These are phyloP conservation scores for Chaetorhynchus papuensis DNA, from an alignment of 2,113 vertebrate species.

Conservation along the genomic window DNA sequence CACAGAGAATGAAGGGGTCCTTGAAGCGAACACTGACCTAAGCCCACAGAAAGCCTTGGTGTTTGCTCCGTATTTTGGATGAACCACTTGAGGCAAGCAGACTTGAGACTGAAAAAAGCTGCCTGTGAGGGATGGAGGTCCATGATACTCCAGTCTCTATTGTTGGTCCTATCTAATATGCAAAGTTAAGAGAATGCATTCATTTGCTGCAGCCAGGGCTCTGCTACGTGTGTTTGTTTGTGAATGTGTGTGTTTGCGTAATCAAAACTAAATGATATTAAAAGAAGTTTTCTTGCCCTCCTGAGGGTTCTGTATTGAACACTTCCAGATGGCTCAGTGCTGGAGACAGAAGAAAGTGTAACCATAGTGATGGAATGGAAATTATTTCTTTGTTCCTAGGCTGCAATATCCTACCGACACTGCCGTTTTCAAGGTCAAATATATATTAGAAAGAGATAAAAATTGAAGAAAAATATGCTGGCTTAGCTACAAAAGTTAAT, in stretches of 20 bases:
- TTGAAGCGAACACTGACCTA: neutral
- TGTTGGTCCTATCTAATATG: neutral
- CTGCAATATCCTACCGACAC: constrained; percentile 77
- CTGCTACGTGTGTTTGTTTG: constrained; percentile 34
- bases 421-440: constrained; percentile 81
- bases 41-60: neutral
- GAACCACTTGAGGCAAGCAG: neutral
- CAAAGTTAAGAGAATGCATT: constrained; percentile 14
- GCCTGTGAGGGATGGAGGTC: neutral
- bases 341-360: constrained; percentile 76
- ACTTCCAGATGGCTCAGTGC: constrained; percentile 58
- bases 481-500: constrained; percentile 76
- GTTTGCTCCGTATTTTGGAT: constrained; percentile 3
- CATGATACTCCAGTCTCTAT: neutral
- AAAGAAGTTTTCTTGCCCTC: constrained; percentile 72
- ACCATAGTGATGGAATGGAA: constrained; percentile 85
- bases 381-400: constrained; percentile 80
- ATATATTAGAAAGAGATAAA: constrained; percentile 78
- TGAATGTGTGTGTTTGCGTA: constrained; percentile 53
- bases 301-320: constrained; percentile 72
- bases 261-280: constrained; percentile 73
- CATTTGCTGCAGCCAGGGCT: constrained; percentile 51
- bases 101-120: neutral
- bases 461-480: constrained; percentile 77
- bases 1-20: neutral